A percentile compares a stretch with the other conserved stretches of the same genome.
Conservation (phyloP, 2,113 vertebrate species). For the Tiliqua scincoides region DNA sequence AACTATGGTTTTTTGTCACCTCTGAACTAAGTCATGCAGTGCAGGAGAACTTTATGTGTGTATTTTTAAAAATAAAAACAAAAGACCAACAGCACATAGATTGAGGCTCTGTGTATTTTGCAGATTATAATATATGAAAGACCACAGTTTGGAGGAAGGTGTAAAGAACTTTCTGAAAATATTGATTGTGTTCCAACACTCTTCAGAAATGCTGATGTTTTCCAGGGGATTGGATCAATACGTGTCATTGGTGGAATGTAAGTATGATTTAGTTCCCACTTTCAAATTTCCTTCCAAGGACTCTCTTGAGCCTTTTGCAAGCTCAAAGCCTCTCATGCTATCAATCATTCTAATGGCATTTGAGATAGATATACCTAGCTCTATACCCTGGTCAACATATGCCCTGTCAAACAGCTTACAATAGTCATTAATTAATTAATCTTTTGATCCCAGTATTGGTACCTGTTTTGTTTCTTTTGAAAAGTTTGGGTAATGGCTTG, state of each 20-base stretch:
- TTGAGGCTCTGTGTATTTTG: neutral
- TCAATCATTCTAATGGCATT: neutral
- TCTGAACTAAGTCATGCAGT: too few species aligned
- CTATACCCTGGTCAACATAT: neutral
- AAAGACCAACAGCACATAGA: neutral
- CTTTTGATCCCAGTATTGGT: neutral
- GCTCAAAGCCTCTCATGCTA: neutral
- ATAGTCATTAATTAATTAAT: neutral
- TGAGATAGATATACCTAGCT: neutral
- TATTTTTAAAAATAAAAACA: neutral
- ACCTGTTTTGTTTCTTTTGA: neutral
- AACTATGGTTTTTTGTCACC: too few species aligned
- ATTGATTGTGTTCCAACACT: conserved; percentile 69
- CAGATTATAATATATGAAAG: conserved; percentile 86
- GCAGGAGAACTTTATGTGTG: too few species aligned
- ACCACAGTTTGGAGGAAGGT: conserved; percentile 75
- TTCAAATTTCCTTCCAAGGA: neutral
- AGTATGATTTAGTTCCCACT: conserved; percentile 65
- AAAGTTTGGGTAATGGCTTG: too few species aligned
- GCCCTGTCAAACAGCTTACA: neutral
- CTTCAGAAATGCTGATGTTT: conserved; percentile 60
- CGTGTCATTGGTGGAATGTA: conserved; percentile 85
- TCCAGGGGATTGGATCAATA: conserved; percentile 77
- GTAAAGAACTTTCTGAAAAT: conserved; percentile 80
- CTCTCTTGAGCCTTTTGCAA: neutral